These are phyloP conservation scores for Rhynchonycteris naso DNA, from an alignment of 2,797 vertebrate species.

Conservation along the genomic window DNA sequence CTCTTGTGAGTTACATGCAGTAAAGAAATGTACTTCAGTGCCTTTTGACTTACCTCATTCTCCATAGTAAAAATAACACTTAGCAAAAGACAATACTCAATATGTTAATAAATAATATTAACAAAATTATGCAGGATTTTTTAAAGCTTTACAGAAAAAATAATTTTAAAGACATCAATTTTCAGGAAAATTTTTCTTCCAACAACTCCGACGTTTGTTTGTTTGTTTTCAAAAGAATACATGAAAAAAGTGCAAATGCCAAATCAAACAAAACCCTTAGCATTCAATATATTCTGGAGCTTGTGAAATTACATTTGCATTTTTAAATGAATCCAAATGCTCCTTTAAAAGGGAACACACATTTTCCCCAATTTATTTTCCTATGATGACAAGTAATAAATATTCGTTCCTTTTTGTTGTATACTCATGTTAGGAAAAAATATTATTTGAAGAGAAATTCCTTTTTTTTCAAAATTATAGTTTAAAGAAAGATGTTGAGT, in stretches of 20 bases:
- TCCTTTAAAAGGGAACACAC: conserved; percentile 21
- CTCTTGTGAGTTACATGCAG: neutral
- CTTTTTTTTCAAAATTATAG: neutral
- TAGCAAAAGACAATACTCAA: conserved; percentile 5
- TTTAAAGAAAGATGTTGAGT: neutral
- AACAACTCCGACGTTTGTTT: neutral
- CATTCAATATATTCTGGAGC: conserved; percentile 51
- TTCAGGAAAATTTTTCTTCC: conserved; percentile 61
- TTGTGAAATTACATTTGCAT: conserved; percentile 68
- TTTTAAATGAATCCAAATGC: conserved; percentile 70
- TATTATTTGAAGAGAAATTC: conserved; percentile 33
- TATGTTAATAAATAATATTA: conserved; percentile 52
- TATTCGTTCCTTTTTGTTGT: neutral
- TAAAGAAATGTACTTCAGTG: neutral
- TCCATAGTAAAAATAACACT: neutral
- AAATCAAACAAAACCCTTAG: conserved; percentile 65
- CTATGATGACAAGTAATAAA: conserved; percentile 53
- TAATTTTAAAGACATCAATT: conserved; percentile 46
- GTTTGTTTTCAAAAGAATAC: conserved; percentile 50
- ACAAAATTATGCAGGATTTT: neutral
- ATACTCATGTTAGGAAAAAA: conserved; percentile 10
- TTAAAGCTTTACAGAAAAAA: conserved; percentile 34
- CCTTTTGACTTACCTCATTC: neutral
- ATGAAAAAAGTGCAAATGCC: conserved; percentile 55
- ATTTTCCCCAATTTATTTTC: neutral